Evolutionary conservation across 2,888 invertebrate genomes (phyloP).

Genomic region (Troides aeacus): DNA sequence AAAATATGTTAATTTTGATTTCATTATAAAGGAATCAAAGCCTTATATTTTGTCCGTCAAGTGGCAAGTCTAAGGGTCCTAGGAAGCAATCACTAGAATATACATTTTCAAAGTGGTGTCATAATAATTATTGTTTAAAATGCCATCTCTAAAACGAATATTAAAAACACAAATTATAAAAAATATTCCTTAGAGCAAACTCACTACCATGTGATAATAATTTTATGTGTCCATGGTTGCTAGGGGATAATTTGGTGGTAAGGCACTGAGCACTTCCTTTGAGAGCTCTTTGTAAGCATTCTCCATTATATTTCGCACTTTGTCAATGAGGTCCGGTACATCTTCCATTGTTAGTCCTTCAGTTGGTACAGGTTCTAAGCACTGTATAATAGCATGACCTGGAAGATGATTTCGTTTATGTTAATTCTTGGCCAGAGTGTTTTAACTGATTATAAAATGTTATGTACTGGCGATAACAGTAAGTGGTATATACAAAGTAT

Average conservation of each 20-base stretch:
- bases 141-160: not conserved
- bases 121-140: too few relatives aligned
- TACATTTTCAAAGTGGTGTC: not conserved
- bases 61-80: not conserved
- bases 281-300: conserved; percentile 72
- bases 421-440: not conserved
- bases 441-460: not conserved
- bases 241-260: conserved; percentile 75
- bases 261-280: conserved; percentile 68
- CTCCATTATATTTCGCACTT: conserved; percentile 73
- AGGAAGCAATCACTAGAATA: not conserved
- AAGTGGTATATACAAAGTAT: too few relatives aligned
- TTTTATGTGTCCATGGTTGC: conserved; percentile 53
- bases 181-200: conserved; percentile 10
- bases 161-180: conserved; percentile 10
- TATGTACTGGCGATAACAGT: not conserved
- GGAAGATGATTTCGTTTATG: conserved; percentile 38
- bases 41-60: not conserved
- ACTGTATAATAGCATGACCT: conserved; percentile 79
- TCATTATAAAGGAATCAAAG: too few relatives aligned
- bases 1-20: not conserved
- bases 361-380: conserved; percentile 77
- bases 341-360: conserved; percentile 71
- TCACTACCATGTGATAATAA: not conserved
- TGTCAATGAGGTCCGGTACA: conserved; percentile 70